Evolutionary conservation across 2,113 vertebrate species (phyloP).

Genomic region (Nannobrachium achirus): DNA sequence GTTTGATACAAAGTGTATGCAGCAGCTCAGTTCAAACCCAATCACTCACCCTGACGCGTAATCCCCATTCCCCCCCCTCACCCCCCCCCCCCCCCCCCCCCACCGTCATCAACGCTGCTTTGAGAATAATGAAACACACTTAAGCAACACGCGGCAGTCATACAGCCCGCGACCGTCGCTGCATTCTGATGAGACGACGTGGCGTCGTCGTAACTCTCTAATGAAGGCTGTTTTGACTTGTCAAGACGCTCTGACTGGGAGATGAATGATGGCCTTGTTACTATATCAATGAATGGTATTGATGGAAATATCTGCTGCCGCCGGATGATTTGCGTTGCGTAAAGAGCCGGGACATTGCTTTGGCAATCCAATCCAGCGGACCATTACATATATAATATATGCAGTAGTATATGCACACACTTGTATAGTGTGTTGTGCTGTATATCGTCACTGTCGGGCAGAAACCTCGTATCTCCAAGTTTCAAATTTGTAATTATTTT

Average conservation of each 20-base stretch:
- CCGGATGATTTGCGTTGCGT: constrained; percentile 57
- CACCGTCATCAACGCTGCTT: constrained; percentile 74
- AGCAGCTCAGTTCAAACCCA: constrained; percentile 82
- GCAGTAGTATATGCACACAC: too few species aligned
- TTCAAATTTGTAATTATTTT: too few species aligned
- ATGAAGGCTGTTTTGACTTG: constrained; percentile 72
- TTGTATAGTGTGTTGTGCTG: too few species aligned
- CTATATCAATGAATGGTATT: constrained; percentile 65
- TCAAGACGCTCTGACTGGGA: constrained; percentile 35
- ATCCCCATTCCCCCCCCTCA: constrained; percentile 72
- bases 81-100: constrained; percentile 59
- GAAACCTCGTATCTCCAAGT: too few species aligned
- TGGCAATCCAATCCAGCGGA: neutral
- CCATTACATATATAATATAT: too few species aligned
- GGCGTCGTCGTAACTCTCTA: constrained; percentile 67
- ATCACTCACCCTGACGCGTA: constrained; percentile 82
- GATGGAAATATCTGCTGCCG: constrained; percentile 56
- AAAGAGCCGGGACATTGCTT: constrained; percentile 42
- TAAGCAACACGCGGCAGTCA: constrained; percentile 73
- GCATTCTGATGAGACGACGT: constrained; percentile 69
- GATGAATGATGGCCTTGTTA: constrained; percentile 64
- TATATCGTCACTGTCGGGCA: too few species aligned
- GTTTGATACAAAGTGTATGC: constrained; percentile 82
- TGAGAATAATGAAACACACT: constrained; percentile 80
- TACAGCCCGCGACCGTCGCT: constrained; percentile 58